A percentile compares a stretch with the other conserved stretches of the same genome.
Evolutionary conservation across 2,888 invertebrate species (phyloP).

Genomic region (Miltochrista miniata): DNA sequence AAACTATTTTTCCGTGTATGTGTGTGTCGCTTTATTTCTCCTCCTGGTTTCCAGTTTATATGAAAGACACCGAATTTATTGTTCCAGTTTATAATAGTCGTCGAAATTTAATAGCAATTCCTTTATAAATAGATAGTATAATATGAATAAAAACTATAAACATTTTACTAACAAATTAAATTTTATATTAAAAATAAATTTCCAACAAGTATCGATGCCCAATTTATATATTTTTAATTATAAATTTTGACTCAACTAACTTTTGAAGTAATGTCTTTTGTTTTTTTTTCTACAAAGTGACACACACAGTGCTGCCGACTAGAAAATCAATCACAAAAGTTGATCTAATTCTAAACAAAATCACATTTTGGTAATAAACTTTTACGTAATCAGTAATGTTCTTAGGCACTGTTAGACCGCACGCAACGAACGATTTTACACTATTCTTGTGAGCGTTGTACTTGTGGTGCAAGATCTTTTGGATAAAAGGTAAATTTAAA

Average conservation of each 20-base stretch:
- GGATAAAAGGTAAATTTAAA: background rate
- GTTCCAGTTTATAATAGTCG: no score
- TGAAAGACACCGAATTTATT: constrained; percentile 1
- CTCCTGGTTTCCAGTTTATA: constrained; percentile 1
- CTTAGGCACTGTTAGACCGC: constrained; percentile 51
- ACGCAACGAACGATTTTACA: constrained; percentile 29
- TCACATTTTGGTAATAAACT: constrained; percentile 34
- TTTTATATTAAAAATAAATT: background rate
- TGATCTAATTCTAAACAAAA: constrained; percentile 34
- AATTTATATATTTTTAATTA: background rate
- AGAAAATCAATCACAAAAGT: constrained; percentile 51
- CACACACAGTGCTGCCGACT: constrained; percentile 41
- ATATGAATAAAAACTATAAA: no score
- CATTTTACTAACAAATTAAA: no score
- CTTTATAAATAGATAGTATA: no score
- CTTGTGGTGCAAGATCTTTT: background rate
- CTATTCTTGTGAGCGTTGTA: constrained; percentile 26
- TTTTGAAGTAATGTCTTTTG: background rate
- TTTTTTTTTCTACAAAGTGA: constrained; percentile 22
- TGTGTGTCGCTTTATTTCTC: constrained; percentile 31
- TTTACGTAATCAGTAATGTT: constrained; percentile 19
- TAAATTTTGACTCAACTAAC: no score
- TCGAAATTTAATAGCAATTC: no score
- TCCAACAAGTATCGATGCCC: no score
- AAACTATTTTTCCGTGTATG: constrained; percentile 22